Evolutionary conservation across 2,888 invertebrate species (phyloP).

Genomic region (Drosophila tripunctata): DNA sequence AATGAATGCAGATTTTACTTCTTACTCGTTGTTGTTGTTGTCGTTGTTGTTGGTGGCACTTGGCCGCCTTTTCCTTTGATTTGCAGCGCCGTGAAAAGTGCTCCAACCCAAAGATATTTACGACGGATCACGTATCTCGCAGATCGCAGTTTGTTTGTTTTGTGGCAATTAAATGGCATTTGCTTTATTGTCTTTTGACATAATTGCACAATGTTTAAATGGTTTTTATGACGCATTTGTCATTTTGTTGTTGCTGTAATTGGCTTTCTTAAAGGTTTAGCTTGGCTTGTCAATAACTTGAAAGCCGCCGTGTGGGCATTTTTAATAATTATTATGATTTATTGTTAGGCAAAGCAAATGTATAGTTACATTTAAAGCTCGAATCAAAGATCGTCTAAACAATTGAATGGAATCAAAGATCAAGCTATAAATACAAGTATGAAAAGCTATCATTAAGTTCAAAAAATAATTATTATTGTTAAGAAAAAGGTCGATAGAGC

Average conservation of each 20-base stretch:
- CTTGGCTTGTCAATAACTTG: conserved; percentile 32
- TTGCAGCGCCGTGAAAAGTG: conserved; percentile 59
- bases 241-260: conserved; percentile 24
- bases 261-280: conserved; percentile 35
- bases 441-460: too few relatives aligned
- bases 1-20: conserved; percentile 68
- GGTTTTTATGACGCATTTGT: conserved; percentile 56
- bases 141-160: conserved; percentile 9
- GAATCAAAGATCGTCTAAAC: conserved; percentile 4
- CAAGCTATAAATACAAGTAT: not conserved
- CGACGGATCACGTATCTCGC: conserved; percentile 8
- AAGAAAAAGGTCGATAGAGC: too few relatives aligned
- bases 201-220: conserved; percentile 43
- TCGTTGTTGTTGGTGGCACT: conserved; percentile 51
- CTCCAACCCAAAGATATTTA: conserved; percentile 31
- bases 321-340: conserved; percentile 58
- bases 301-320: conserved; percentile 39
- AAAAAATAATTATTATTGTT: too few relatives aligned
- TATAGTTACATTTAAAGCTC: not conserved
- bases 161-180: conserved; percentile 61
- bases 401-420: not conserved
- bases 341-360: conserved; percentile 33
- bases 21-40: conserved; percentile 19
- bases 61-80: conserved; percentile 76
- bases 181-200: conserved; percentile 47